Percentiles rank a stretch among this genome's conserved stretches.
These are phyloP conservation scores for Cheilosia variabilis DNA, from an alignment of 2,888 invertebrate genomes.

Conservation along the genomic window DNA sequence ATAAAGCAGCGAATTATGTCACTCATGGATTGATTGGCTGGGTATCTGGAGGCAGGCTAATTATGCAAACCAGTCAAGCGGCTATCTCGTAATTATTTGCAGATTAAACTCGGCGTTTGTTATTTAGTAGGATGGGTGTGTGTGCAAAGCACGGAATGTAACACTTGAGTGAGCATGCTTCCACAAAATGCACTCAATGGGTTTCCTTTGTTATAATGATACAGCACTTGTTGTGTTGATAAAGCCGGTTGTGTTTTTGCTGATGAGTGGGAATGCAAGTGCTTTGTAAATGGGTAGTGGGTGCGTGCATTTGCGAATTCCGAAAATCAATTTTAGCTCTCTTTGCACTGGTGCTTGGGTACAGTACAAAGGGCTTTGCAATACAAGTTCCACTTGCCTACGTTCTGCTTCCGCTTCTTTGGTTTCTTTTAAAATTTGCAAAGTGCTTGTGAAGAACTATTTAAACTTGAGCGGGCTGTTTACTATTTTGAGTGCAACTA, in stretches of 20 bases:
- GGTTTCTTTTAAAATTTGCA: too few relatives aligned
- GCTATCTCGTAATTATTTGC: constrained; percentile 68
- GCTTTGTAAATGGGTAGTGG: constrained; percentile 4
- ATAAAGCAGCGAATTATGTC: constrained; percentile 48
- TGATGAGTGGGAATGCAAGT: neutral
- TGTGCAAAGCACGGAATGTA: constrained; percentile 24
- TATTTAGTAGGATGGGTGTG: constrained; percentile 30
- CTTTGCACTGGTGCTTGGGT: too few relatives aligned
- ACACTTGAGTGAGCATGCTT: constrained; percentile 52
- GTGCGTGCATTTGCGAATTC: neutral
- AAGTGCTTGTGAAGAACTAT: too few relatives aligned
- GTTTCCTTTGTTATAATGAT: constrained; percentile 43
- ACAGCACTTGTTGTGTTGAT: constrained; percentile 41
- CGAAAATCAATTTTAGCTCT: neutral
- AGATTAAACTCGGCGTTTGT: constrained; percentile 59
- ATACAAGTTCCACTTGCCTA: too few relatives aligned
- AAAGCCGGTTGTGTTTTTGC: neutral
- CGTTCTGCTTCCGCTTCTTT: too few relatives aligned
- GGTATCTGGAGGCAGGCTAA: constrained; percentile 32
- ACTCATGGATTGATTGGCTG: constrained; percentile 13
- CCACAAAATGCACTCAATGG: constrained; percentile 18
- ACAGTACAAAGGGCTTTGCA: too few relatives aligned
- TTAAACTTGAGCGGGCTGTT: too few relatives aligned
- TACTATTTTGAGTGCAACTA: too few relatives aligned
- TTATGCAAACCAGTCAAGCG: constrained; percentile 62